A percentile compares a stretch with the other conserved stretches of the same genome.
These are phyloP conservation scores for Lethenteron reissneri DNA, from an alignment of 2,113 vertebrate species.

Conservation along the genomic window DNA sequence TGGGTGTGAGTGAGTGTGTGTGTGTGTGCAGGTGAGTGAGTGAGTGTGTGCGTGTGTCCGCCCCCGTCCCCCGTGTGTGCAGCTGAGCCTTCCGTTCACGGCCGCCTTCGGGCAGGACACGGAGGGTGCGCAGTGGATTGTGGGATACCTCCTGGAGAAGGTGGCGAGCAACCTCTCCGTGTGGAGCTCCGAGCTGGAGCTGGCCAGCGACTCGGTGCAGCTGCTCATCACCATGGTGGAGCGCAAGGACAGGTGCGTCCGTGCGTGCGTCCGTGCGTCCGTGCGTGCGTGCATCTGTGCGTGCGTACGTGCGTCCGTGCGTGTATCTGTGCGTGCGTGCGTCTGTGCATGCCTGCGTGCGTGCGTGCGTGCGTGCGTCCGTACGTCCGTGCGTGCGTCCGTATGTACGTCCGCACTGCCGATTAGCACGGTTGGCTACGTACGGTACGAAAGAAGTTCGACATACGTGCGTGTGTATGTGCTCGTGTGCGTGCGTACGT, in stretches of 20 bases:
- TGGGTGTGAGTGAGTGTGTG: too few species aligned
- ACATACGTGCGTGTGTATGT: neutral
- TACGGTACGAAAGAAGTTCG: neutral
- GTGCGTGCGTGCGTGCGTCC: too few species aligned
- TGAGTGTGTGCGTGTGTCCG: neutral
- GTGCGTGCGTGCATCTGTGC: too few species aligned
- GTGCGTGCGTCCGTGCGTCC: neutral
- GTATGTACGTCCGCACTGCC: too few species aligned
- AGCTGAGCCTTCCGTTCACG: constrained; percentile 84
- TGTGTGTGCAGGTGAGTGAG: neutral
- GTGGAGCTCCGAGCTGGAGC: constrained; percentile 86
- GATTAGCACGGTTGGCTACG: neutral
- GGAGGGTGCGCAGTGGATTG: constrained; percentile 90
- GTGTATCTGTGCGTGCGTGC: too few species aligned
- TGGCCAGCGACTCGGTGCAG: constrained; percentile 86
- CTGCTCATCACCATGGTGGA: constrained; percentile 89
- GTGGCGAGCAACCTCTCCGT: constrained; percentile 93
- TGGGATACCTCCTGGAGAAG: constrained; percentile 95
- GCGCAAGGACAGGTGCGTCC: constrained; percentile 63
- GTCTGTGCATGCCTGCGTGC: too few species aligned
- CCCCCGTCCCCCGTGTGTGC: neutral
- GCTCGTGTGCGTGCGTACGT: neutral
- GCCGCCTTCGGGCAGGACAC: constrained; percentile 87
- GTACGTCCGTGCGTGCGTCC: too few species aligned
- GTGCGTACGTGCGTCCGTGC: too few species aligned